Conservation (phyloP, 2,113 vertebrate species). For the Bombycilla garrulus region DNA sequence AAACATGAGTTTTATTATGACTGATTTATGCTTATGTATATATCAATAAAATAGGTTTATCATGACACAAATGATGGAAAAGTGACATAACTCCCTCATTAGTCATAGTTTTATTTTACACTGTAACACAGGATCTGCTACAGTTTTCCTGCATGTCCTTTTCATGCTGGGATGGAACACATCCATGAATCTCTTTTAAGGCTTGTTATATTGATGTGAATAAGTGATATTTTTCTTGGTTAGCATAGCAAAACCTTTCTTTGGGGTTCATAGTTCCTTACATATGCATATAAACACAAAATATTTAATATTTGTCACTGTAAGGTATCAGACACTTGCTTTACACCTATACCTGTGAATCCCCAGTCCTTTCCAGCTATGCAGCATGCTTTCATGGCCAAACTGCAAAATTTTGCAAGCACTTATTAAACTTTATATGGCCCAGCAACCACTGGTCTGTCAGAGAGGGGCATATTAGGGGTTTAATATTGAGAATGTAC, state of each 20-base stretch:
- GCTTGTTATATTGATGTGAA: neutral
- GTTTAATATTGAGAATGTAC: neutral
- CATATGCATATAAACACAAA: neutral
- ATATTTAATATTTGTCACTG: neutral
- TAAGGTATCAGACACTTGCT: neutral
- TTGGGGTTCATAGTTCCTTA: neutral
- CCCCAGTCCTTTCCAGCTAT: neutral
- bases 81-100: neutral
- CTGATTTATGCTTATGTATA: neutral
- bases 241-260: fast-evolving
- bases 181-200: neutral
- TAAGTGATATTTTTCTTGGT: neutral
- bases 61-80: neutral
- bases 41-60: neutral
- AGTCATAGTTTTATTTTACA: neutral
- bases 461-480: neutral
- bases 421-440: neutral
- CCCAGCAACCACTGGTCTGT: neutral
- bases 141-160: neutral
- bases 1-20: neutral
- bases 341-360: neutral
- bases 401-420: neutral
- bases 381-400: fast-evolving
- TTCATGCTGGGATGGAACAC: neutral
- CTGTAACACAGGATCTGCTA: neutral